Evolutionary conservation across 1,140 invertebrate genomes (phyloP).

Genomic region (Cherax quadricarinatus): DNA sequence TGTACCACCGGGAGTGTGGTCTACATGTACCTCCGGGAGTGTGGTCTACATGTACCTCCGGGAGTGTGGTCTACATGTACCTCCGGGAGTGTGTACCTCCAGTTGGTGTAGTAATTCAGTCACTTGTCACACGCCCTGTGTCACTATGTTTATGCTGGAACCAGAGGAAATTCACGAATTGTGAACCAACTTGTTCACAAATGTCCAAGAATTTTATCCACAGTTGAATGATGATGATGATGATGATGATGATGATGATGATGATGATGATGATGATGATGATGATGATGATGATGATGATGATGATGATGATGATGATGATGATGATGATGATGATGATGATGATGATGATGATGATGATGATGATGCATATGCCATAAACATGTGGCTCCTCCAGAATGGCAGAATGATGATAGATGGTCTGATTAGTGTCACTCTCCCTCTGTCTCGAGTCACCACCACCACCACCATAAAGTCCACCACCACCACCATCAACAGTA

Average conservation of each 20-base stretch:
- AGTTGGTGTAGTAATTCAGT: too few species aligned
- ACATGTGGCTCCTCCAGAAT: background rate
- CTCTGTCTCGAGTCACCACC: background rate
- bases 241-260: background rate
- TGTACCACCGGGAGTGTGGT: too few species aligned
- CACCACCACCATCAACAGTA: background rate
- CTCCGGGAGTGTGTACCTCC: too few species aligned
- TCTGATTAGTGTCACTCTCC: background rate
- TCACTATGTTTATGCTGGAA: too few species aligned
- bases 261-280: background rate
- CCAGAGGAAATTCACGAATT: too few species aligned
- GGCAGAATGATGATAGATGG: background rate
- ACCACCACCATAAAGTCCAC: too few species aligned
- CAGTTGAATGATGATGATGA: background rate
- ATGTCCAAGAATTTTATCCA: too few species aligned
- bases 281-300: background rate
- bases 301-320: background rate
- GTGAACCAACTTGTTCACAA: too few species aligned
- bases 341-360: background rate
- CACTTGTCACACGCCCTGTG: too few species aligned
- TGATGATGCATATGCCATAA: background rate
- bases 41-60: too few species aligned
- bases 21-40: too few species aligned
- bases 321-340: background rate
- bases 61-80: too few species aligned